A percentile compares a stretch with the other conserved stretches of the same genome.
Evolutionary conservation across 2,888 invertebrate genomes (phyloP).

Genomic region (Octonoba sinensis): DNA sequence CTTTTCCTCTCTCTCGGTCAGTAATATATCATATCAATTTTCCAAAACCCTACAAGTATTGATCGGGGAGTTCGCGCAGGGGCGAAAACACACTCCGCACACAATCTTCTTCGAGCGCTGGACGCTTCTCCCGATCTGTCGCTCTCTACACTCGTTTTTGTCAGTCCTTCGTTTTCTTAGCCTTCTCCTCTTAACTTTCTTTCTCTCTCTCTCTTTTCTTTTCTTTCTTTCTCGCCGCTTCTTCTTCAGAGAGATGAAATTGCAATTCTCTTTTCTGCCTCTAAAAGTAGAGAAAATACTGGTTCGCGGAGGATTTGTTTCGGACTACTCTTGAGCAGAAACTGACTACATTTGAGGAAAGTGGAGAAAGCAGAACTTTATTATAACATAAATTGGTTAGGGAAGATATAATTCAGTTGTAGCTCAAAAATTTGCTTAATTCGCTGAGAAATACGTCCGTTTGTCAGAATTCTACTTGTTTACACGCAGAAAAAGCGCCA

Average conservation of each 20-base stretch:
- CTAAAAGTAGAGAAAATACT: too few relatives aligned
- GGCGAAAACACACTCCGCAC: conserved; percentile 32
- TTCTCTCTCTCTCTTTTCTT: conserved; percentile 35
- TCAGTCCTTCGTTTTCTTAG: conserved; percentile 10
- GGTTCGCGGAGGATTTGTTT: too few relatives aligned
- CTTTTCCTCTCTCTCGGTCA: conserved; percentile 32
- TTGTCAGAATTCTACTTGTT: too few relatives aligned
- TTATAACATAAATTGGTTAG: too few relatives aligned
- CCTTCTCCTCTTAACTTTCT: conserved; percentile 36
- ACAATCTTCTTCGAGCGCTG: conserved; percentile 21
- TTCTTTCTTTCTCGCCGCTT: conserved; percentile 32
- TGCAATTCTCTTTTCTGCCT: too few relatives aligned
- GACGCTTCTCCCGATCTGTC: conserved; percentile 6
- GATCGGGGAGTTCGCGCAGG: conserved; percentile 53
- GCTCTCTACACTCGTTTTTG: background rate
- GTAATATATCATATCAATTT: conserved; percentile 66
- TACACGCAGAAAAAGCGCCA: too few relatives aligned
- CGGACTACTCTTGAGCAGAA: too few relatives aligned
- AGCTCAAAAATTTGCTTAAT: too few relatives aligned
- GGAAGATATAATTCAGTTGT: too few relatives aligned
- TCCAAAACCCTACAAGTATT: conserved; percentile 65
- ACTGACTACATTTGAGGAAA: too few relatives aligned
- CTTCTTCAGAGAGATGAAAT: conserved; percentile 28
- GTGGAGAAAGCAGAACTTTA: too few relatives aligned
- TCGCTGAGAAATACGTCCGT: too few relatives aligned